These are phyloP conservation scores for Micropoecilia bifurca DNA, from an alignment of 2,797 vertebrate species.

Conservation along the genomic window DNA sequence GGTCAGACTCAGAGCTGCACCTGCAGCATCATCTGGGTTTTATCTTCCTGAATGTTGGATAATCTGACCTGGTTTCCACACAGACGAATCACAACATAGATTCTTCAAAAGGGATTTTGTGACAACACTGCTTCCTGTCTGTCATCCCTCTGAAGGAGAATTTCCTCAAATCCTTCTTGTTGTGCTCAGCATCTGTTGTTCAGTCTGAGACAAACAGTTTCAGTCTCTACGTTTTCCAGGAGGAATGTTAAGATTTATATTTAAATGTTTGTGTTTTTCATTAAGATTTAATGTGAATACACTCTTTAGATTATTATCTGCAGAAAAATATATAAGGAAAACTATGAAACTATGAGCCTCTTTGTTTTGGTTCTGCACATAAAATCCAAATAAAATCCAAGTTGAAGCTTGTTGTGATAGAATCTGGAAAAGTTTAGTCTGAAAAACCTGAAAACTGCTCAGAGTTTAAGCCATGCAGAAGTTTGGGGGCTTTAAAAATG, in stretches of 20 bases:
- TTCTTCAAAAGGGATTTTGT: too few relatives aligned
- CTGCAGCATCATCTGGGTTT: not conserved
- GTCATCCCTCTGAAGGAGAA: conserved; percentile 52
- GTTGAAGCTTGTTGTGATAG: not conserved
- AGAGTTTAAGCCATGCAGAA: not conserved
- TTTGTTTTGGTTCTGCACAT: not conserved
- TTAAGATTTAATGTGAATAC: not conserved
- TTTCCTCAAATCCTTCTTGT: conserved; percentile 65
- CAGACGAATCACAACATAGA: conserved; percentile 70
- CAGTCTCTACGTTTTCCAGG: not conserved
- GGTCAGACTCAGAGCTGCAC: conserved; percentile 29
- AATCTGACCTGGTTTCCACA: conserved; percentile 48
- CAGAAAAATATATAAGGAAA: not conserved
- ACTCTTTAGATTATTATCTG: not conserved
- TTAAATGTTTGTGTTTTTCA: conserved; percentile 29
- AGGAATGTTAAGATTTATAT: conserved; percentile 20
- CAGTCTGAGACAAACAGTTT: conserved; percentile 5
- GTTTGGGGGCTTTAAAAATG: not conserved
- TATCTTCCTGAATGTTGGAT: conserved; percentile 40
- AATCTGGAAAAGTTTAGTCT: not conserved
- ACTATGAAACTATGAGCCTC: not conserved
- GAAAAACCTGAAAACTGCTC: not conserved
- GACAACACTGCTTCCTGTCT: conserved; percentile 59
- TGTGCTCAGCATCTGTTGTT: conserved; percentile 56
- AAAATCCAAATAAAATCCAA: not conserved